These are phyloP conservation scores for Carabus problematicus DNA, from an alignment of 2,888 invertebrate genomes.

Conservation along the genomic window DNA sequence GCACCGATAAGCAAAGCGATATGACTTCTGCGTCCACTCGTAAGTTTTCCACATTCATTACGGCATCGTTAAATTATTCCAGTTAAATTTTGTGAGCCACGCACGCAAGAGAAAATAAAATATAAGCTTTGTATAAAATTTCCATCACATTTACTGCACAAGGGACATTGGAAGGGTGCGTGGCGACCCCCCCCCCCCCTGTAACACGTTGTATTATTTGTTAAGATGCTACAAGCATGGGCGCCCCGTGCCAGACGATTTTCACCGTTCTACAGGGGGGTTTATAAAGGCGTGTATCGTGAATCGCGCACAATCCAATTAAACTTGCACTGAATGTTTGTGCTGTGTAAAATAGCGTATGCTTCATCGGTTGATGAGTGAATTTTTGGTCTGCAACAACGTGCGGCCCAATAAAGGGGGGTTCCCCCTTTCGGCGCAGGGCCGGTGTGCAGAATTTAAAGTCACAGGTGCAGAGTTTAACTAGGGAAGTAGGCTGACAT, in stretches of 20 bases:
- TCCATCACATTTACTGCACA: background rate
- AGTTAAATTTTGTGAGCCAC: background rate
- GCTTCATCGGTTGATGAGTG: background rate
- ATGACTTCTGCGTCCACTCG: background rate
- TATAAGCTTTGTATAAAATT: background rate
- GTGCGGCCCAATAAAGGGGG: background rate
- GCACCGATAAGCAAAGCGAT: background rate
- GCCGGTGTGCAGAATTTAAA: background rate
- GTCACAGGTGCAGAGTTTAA: background rate
- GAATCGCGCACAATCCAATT: constrained; percentile 5
- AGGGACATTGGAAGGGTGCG: background rate
- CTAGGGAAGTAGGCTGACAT: no score
- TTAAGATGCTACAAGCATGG: background rate
- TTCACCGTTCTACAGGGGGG: background rate
- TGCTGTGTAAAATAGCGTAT: constrained; percentile 14
- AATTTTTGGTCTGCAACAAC: background rate
- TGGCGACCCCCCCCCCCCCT: background rate
- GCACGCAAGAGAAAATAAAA: background rate
- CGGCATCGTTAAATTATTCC: constrained; percentile 14
- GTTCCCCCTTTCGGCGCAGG: no score
- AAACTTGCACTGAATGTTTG: constrained; percentile 3
- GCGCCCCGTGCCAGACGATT: background rate
- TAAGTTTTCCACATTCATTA: background rate
- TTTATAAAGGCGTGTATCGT: no score
- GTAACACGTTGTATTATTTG: no score